Conservation (phyloP, 2,113 vertebrate genomes). For the Sceloporus undulatus region DNA sequence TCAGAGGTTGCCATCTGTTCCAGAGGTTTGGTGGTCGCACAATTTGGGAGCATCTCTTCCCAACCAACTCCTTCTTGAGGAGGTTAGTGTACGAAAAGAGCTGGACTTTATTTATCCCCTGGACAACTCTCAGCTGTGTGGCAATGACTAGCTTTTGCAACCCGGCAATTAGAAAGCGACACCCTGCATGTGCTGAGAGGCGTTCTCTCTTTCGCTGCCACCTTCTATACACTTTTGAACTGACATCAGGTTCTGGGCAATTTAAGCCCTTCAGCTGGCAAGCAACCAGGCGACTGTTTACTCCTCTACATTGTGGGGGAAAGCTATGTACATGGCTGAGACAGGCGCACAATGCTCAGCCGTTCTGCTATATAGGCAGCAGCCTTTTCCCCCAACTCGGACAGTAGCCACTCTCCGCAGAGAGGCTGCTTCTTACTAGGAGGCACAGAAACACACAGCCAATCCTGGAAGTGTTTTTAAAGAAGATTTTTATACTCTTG, state of each 20-base stretch:
- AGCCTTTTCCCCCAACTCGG: neutral
- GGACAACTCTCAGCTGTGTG: too few species aligned
- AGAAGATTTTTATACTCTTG: slow-evolving; percentile 82
- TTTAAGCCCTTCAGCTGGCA: too few species aligned
- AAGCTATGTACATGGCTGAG: neutral
- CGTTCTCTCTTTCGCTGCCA: neutral
- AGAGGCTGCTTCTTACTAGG: slow-evolving; percentile 74
- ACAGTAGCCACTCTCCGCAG: slow-evolving; percentile 64
- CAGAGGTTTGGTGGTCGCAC: too few species aligned
- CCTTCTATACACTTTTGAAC: too few species aligned
- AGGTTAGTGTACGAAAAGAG: too few species aligned
- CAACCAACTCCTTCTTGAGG: too few species aligned
- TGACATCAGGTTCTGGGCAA: neutral
- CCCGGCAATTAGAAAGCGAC: too few species aligned
- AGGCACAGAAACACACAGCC: slow-evolving; percentile 60
- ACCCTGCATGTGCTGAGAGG: neutral
- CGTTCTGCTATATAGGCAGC: slow-evolving; percentile 35
- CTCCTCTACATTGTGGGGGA: neutral
- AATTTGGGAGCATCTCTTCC: too few species aligned
- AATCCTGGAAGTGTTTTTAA: slow-evolving; percentile 72
- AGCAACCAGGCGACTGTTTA: neutral
- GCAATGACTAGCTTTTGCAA: too few species aligned
- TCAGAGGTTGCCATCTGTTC: too few species aligned
- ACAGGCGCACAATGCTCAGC: neutral
- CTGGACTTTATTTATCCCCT: too few species aligned